Base-by-base conservation (phyloP, 2,113 vertebrate species). In the Steatornis caripensis region DNA sequence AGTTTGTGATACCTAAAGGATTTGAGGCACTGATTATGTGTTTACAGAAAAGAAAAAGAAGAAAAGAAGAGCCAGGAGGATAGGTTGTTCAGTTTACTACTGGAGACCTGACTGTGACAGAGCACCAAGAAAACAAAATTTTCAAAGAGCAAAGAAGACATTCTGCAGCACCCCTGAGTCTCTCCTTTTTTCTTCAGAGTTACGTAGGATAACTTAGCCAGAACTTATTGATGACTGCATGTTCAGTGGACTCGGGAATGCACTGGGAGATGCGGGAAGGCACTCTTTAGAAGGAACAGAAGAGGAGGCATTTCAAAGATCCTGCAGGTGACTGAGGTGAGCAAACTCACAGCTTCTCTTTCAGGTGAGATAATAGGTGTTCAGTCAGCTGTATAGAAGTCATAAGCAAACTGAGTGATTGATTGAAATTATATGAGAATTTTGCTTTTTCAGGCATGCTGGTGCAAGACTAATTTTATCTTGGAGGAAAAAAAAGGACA, bases 31-130 rank as follows among this genome's bases (percentile, higher is more conserved):
- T 92, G 96, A 95, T 95, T 84, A 87, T 97, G 90, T 97, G 96
- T 97, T 97, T 97, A 95, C 93, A 72, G 93, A 74, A 86, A 89
- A 84, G 71, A 86, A 94, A 89, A 93, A 95, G 89, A 91, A 89
- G 89, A 93, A 95, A 94, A 94, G 96, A 97, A 94, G 96, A 97
- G 93, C 89, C 94, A 71, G 86, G 86, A 97, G 93, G 94, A 94
- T 95, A 92, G 95, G 79, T 86, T 93, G 89, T 82, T 96, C 96
- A 94, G 89, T 97, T 96, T 96, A 96, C 92, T 92, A 93, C 84
- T 68, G 84, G 89, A 93, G 90, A 96, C 69, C 93, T 72, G 90
- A 62, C 86, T 81, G 88, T 96, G 90, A 95, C 84, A 92, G 94
- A 95, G 75, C 87, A 81, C 90, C 81, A 41, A 53, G 84, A 18